Base-by-base conservation (phyloP, 2,113 vertebrate genomes). In the Seriola aureovittata region DNA sequence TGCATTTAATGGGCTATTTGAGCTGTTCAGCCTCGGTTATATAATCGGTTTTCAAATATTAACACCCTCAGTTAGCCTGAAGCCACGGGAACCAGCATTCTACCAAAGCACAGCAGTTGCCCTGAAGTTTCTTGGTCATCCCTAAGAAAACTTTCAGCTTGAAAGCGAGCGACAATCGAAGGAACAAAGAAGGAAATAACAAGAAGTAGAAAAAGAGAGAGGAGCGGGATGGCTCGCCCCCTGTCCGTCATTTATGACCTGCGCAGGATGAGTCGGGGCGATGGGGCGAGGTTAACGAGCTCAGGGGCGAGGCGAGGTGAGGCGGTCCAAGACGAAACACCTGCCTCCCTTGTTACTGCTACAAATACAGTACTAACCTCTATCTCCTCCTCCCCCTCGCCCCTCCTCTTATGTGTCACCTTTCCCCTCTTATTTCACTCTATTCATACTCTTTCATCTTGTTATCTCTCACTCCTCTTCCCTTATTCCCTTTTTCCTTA, bases 341-440 rank as follows among this genome's bases (percentile, higher is more conserved):
- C 93, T 93, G 93, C 84, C 74, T 81, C 88, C 85, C 82, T 93
- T 64, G 67, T 93, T 89, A 91, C 55, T n/a, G 71, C 60, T 73
- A 80, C 85, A 87, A 91, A 90, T 70, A 17, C 79, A 66, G 57
- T 0, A 21, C 74, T 85, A 67, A 88, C 81, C 71, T 82, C 68
- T 23, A 40, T 38, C 75, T 23, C 80, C 62, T 62, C 69, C 19
- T 79, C 62, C 32, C 25, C 48, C 48, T 46, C 57, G 34, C 23
- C 4, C 17, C 19, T 44, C 75, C 4, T 74, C 21, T 44, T 36
- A 29, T 0, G 4, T 36, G 3, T 54, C 75, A 78, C 83, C 80
- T 85, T 75, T 79, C 25, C 58, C 54, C 77, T 87, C 44, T 68
- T 63, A 29, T 75, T 63, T 84, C 81, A 57, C 67, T 84, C 78